Percentiles rank a stretch among this genome's conserved stretches.
These are phyloP conservation scores for Eustalomyia histrio DNA, from an alignment of 2,888 invertebrate species.

Conservation along the genomic window DNA sequence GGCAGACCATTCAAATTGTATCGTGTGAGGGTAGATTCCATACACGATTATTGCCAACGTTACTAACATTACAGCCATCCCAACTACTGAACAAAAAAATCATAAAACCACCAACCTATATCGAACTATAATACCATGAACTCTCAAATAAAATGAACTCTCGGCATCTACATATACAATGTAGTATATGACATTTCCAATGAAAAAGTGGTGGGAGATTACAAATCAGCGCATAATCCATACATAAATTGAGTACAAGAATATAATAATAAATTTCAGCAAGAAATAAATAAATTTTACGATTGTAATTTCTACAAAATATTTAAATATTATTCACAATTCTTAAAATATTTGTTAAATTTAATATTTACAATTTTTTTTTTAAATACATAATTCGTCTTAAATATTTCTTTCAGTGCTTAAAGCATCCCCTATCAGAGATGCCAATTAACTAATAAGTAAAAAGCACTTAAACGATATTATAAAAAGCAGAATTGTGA, in stretches of 20 bases:
- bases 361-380: constrained; percentile 7
- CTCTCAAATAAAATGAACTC: constrained; percentile 27
- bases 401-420: background rate
- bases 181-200: constrained; percentile 39
- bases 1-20: constrained; percentile 71
- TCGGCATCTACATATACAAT: constrained; percentile 16
- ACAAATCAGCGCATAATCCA: constrained; percentile 49
- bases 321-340: too few species aligned
- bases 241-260: constrained; percentile 8
- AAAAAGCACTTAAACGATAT: background rate
- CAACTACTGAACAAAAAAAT: constrained; percentile 53
- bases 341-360: too few species aligned
- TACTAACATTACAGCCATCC: constrained; percentile 51
- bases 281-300: background rate
- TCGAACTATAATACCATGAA: background rate
- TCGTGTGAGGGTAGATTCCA: constrained; percentile 71
- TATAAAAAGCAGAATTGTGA: too few species aligned
- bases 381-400: background rate
- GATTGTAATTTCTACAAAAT: too few species aligned
- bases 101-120: constrained; percentile 32
- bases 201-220: constrained; percentile 55
- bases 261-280: background rate
- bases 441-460: background rate
- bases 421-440: background rate
- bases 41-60: constrained; percentile 56